These are phyloP conservation scores for Drosophila pseudoobscura DNA, from an alignment of 1,140 invertebrate genomes.

Conservation along the genomic window DNA sequence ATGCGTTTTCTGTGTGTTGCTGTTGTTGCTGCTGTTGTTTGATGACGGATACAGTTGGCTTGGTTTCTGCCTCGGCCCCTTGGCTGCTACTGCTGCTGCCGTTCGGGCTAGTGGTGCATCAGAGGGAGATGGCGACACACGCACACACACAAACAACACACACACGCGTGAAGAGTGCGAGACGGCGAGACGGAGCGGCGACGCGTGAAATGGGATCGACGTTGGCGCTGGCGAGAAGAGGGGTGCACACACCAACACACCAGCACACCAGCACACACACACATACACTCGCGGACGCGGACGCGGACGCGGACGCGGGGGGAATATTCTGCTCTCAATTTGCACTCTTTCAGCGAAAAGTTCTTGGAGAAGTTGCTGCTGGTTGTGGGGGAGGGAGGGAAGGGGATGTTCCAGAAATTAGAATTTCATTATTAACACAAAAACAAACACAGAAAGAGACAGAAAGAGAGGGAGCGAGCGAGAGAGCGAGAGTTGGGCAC, in stretches of 20 bases:
- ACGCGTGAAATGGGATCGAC: conserved; percentile 66
- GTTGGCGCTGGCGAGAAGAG: conserved; percentile 13
- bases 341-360: no score
- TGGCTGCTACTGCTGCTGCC: conserved; percentile 25
- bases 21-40: conserved; percentile 22
- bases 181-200: conserved; percentile 64
- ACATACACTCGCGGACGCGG: neutral
- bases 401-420: no score
- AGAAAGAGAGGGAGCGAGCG: no score
- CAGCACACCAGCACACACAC: conserved; percentile 5
- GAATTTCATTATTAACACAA: no score
- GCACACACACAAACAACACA: no score
- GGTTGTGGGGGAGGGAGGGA: no score
- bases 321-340: no score
- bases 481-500: conserved; percentile 5
- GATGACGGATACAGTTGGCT: conserved; percentile 46
- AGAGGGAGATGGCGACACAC: conserved; percentile 9
- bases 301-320: neutral
- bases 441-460: no score
- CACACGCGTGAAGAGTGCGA: conserved; percentile 32
- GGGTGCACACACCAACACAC: conserved; percentile 19
- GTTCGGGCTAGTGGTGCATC: conserved; percentile 1
- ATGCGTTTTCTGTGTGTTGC: conserved; percentile 37
- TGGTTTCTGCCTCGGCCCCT: conserved; percentile 33
- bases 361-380: no score